Conservation (phyloP, 2,797 vertebrate genomes). For the Ciconia nigra region DNA sequence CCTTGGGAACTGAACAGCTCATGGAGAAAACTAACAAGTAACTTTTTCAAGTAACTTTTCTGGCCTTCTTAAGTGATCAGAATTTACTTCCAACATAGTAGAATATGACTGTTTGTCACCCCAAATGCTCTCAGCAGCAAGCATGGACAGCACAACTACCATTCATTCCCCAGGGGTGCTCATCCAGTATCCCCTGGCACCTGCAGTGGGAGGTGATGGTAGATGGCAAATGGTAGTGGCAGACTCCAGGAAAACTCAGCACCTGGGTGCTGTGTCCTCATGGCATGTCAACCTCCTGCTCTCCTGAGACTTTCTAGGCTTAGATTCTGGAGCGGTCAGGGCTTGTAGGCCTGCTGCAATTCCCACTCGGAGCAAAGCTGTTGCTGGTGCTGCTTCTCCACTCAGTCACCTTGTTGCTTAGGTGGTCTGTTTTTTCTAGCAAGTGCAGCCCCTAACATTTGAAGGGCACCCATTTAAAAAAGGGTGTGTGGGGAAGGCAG, state of each 20-base stretch:
- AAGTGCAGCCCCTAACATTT: fast-evolving
- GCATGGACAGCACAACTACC: not conserved
- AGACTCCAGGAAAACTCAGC: not conserved
- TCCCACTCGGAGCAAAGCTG: not conserved
- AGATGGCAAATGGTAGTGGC: not conserved
- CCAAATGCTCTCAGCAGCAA: not conserved
- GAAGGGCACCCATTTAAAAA: not conserved
- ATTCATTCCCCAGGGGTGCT: not conserved
- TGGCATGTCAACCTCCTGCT: not conserved
- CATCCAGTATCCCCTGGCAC: too few species aligned
- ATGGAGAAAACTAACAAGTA: not conserved
- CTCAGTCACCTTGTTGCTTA: not conserved
- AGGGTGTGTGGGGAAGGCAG: not conserved
- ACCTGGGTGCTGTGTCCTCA: not conserved
- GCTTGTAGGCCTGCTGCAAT: not conserved
- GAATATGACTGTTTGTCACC: not conserved
- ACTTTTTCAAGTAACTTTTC: not conserved
- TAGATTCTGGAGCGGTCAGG: not conserved
- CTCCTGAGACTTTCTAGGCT: not conserved
- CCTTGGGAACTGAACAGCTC: not conserved
- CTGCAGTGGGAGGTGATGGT: not conserved
- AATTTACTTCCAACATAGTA: not conserved
- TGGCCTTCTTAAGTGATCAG: not conserved
- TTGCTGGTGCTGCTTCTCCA: not conserved
- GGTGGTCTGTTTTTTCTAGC: not conserved